Conservation (phyloP, 1,140 invertebrate genomes). For the Babylonia areolata region DNA sequence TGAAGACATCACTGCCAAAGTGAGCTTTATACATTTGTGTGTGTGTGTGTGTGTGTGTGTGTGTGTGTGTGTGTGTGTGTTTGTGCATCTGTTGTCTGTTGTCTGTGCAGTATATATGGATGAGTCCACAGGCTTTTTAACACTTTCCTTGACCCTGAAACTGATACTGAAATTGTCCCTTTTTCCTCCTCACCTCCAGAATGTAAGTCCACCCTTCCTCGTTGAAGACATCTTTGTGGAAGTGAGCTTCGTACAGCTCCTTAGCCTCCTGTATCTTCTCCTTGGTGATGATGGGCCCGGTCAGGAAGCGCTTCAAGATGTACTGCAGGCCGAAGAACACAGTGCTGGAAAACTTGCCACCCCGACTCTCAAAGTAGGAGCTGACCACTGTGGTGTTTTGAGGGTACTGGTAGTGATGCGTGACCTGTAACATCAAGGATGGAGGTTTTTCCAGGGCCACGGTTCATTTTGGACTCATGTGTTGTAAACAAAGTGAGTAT, state of each 20-base stretch:
- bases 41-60: too few relatives aligned
- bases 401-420: conserved; percentile 77
- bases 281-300: conserved; percentile 75
- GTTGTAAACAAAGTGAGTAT: too few relatives aligned
- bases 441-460: not conserved
- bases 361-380: conserved; percentile 78
- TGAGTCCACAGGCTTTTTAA: too few relatives aligned
- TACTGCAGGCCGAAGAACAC: conserved; percentile 78
- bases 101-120: too few relatives aligned
- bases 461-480: too few relatives aligned
- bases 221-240: conserved; percentile 76
- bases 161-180: too few relatives aligned
- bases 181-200: conserved; percentile 70
- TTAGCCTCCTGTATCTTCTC: conserved; percentile 77
- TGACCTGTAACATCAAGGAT: conserved; percentile 68
- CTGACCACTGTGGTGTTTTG: conserved; percentile 75
- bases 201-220: conserved; percentile 78
- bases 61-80: too few relatives aligned
- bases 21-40: too few relatives aligned
- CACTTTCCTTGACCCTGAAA: too few relatives aligned
- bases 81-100: too few relatives aligned
- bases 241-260: conserved; percentile 73
- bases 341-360: conserved; percentile 74
- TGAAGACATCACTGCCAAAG: too few relatives aligned
- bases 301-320: conserved; percentile 76